phyloP scores from a whole-genome alignment of 1,140 invertebrate species.

The Adoxophyes honmai region DNA sequence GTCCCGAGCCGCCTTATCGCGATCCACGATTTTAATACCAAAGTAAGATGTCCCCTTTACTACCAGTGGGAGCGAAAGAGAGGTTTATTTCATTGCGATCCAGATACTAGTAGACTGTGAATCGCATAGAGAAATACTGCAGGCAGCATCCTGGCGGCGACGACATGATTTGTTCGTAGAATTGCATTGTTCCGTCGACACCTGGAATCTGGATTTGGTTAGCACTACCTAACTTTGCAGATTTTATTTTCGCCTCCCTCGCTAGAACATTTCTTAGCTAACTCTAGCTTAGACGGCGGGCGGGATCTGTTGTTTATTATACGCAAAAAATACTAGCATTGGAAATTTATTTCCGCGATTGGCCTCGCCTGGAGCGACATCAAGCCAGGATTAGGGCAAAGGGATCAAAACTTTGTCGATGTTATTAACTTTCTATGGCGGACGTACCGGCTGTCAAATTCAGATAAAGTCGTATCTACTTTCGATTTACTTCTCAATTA shows the following conservation, averaged over 20 bases:
- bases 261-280: not conserved
- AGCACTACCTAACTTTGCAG: conserved; percentile 31
- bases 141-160: conserved; percentile 15
- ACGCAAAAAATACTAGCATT: conserved; percentile 12
- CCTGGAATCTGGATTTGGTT: conserved; percentile 55
- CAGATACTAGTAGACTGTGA: not conserved
- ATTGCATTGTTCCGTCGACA: conserved; percentile 56
- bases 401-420: conserved; percentile 34
- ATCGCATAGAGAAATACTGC: conserved; percentile 9
- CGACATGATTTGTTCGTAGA: conserved; percentile 45
- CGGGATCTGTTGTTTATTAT: too few species aligned
- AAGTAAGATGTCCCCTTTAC: too few species aligned
- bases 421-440: conserved; percentile 35
- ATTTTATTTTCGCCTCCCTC: conserved; percentile 22
- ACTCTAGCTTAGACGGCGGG: too few species aligned
- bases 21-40: not conserved
- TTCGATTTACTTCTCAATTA: conserved; percentile 13
- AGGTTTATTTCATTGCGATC: not conserved
- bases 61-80: not conserved
- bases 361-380: conserved; percentile 21
- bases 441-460: conserved; percentile 20
- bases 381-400: conserved; percentile 30
- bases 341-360: conserved; percentile 1
- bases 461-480: conserved; percentile 10
- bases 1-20: not conserved